Evolutionary conservation across 2,888 invertebrate species (phyloP).

Genomic region (Diadegma fenestrale): DNA sequence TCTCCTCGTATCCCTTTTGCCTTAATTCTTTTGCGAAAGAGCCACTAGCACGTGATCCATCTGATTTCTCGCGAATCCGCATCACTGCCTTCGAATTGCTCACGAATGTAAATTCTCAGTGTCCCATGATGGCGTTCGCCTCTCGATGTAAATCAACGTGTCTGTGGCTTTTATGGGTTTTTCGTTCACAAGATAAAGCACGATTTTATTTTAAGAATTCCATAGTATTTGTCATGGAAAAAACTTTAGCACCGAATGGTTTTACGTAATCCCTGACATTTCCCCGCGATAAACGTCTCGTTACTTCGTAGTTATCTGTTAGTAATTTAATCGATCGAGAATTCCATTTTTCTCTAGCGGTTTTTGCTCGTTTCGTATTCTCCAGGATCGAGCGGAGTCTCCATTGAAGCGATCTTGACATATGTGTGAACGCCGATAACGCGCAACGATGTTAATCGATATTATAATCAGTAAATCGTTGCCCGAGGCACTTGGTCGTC

Average conservation of each 20-base stretch:
- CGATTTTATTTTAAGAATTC: background rate
- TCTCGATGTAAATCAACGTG: background rate
- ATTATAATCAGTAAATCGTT: slow-evolving; percentile 80
- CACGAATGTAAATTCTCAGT: slow-evolving; percentile 2
- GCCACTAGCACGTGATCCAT: slow-evolving; percentile 10
- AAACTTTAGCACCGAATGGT: background rate
- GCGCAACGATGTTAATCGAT: slow-evolving; percentile 80
- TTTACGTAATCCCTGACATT: background rate
- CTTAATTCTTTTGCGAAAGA: background rate
- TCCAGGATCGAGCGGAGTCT: background rate
- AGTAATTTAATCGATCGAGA: background rate
- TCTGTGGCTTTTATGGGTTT: background rate
- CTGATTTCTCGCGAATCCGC: slow-evolving; percentile 12
- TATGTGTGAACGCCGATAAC: slow-evolving; percentile 39
- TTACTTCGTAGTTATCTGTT: background rate
- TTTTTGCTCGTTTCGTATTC: background rate
- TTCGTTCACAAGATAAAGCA: background rate
- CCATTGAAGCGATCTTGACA: background rate
- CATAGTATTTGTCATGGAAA: background rate
- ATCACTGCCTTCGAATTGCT: slow-evolving; percentile 2
- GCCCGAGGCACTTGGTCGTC: slow-evolving; percentile 74
- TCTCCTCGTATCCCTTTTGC: background rate
- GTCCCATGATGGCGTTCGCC: background rate
- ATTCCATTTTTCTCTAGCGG: background rate
- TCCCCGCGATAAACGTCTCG: background rate